Percentiles rank a stretch among this genome's conserved stretches.
phyloP scores from a whole-genome alignment of 2,797 vertebrate species.

The Leptatherina wallacei region DNA sequence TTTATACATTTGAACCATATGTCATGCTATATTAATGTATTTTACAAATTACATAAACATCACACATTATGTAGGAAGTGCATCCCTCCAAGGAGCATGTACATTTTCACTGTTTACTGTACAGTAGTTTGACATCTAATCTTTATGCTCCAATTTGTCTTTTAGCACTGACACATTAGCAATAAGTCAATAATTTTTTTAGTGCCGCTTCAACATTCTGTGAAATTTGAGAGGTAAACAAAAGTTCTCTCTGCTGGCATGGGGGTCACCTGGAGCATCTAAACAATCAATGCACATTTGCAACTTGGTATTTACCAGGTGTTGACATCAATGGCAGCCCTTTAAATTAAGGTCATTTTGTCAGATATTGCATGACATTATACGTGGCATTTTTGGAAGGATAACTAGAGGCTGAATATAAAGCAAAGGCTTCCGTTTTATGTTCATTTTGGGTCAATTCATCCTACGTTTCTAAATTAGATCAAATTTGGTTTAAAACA shows the following conservation, averaged over 20 bases:
- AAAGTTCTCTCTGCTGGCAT: conserved; percentile 81
- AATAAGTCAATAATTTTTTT: conserved; percentile 75
- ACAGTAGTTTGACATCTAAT: neutral
- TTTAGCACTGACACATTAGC: conserved; percentile 53
- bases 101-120: neutral
- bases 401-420: conserved; percentile 75
- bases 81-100: neutral
- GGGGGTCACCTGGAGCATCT: conserved; percentile 83
- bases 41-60: neutral
- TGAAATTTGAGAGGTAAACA: conserved; percentile 89
- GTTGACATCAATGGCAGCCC: conserved; percentile 85
- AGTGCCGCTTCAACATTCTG: conserved; percentile 80
- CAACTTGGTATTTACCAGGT: conserved; percentile 89
- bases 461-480: conserved; percentile 15
- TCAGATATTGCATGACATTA: conserved; percentile 85
- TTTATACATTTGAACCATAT: conserved; percentile 15
- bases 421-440: conserved; percentile 56
- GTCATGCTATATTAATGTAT: neutral
- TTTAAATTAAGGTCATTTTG: conserved; percentile 86
- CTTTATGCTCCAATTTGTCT: conserved; percentile 25
- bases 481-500: conserved; percentile 1
- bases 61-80: neutral
- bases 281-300: conserved; percentile 91
- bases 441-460: conserved; percentile 9
- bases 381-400: conserved; percentile 75